Conservation (phyloP, 2,797 vertebrate genomes). For the Periparus ater region DNA sequence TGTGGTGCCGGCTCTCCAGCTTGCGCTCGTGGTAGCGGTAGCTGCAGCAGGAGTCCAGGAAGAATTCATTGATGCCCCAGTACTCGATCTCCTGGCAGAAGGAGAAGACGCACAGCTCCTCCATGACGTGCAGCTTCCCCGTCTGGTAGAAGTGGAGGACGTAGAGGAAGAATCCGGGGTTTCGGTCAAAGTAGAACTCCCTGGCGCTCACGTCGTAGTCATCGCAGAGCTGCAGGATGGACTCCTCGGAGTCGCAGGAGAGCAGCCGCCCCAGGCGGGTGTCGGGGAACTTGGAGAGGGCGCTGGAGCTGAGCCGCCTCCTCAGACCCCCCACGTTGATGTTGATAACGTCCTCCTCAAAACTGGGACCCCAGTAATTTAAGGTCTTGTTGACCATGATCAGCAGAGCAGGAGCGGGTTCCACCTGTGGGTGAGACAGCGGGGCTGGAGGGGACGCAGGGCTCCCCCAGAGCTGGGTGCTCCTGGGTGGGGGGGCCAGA, state of each 20-base stretch:
- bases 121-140: constrained; percentile 94
- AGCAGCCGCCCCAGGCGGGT: constrained; percentile 93
- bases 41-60: constrained; percentile 94
- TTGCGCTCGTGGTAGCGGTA: constrained; percentile 95
- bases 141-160: constrained; percentile 97
- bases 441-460: background rate
- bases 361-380: constrained; percentile 72
- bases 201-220: constrained; percentile 91
- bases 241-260: constrained; percentile 89
- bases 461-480: fast-evolving
- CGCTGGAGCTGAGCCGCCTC: constrained; percentile 86
- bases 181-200: constrained; percentile 97
- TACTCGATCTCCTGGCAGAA: constrained; percentile 99
- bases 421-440: background rate
- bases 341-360: constrained; percentile 83
- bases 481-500: background rate
- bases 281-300: constrained; percentile 90
- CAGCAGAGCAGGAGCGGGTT: constrained; percentile 32
- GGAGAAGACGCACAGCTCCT: constrained; percentile 95
- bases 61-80: constrained; percentile 97
- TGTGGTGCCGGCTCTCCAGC: constrained; percentile 85
- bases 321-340: constrained; percentile 94
- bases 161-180: constrained; percentile 91
- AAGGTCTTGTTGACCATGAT: constrained; percentile 87
- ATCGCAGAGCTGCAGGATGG: constrained; percentile 92